These are phyloP conservation scores for Xylocampa areola DNA, from an alignment of 2,888 invertebrate species.

Conservation along the genomic window DNA sequence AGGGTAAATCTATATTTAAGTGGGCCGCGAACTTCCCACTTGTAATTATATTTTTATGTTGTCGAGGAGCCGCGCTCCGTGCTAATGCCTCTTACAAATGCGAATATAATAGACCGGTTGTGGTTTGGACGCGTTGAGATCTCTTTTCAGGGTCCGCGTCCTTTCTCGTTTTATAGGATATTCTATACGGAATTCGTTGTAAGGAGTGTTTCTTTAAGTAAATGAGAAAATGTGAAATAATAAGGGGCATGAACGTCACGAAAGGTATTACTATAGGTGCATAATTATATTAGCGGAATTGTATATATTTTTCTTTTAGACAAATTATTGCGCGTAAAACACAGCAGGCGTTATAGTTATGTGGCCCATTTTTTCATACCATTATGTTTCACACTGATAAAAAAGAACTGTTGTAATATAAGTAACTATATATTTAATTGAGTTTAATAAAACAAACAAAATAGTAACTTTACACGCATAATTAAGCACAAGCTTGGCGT, in stretches of 20 bases:
- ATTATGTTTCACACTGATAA: not conserved
- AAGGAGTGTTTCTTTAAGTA: constrained; percentile 22
- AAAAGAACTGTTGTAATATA: not conserved
- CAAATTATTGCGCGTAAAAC: constrained; percentile 18
- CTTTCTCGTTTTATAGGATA: constrained; percentile 38
- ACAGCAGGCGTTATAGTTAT: constrained; percentile 13
- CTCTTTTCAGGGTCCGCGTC: constrained; percentile 61
- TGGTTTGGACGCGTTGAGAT: constrained; percentile 62
- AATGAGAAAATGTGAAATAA: constrained; percentile 11
- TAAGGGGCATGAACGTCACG: too few relatives aligned
- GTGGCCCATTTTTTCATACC: not conserved
- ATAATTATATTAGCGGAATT: not conserved
- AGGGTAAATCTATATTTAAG: constrained; percentile 89
- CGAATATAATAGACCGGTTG: constrained; percentile 79
- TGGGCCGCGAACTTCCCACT: constrained; percentile 78
- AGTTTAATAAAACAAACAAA: constrained; percentile 16
- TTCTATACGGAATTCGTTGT: constrained; percentile 32
- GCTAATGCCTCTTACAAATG: constrained; percentile 84
- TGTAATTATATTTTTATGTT: constrained; percentile 88
- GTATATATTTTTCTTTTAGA: not conserved
- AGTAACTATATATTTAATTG: too few relatives aligned
- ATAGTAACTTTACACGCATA: constrained; percentile 32
- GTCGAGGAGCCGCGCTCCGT: constrained; percentile 69
- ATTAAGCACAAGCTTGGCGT: constrained; percentile 47
- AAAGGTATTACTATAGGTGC: too few relatives aligned